Conservation (phyloP, 64 coral and sea anemone species). For the Trachythela sp. region DNA sequence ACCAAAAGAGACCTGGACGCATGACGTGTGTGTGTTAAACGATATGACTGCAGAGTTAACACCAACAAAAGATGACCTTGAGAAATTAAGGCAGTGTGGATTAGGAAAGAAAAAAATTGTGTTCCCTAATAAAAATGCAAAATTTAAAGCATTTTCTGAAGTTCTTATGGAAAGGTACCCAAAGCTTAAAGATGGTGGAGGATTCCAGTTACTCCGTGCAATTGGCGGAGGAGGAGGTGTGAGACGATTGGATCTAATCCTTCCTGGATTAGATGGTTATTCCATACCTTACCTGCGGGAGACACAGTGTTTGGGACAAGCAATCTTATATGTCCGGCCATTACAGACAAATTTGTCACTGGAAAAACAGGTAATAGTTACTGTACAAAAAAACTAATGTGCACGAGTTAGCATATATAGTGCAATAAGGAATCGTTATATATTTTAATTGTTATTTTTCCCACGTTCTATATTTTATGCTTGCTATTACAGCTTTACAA, state of each 20-base stretch:
- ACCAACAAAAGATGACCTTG: not conserved
- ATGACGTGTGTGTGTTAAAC: not conserved
- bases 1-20: not conserved
- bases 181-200: not conserved
- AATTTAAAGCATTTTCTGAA: not conserved
- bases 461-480: too few species aligned
- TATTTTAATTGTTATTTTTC: too few species aligned
- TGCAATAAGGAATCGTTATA: too few species aligned
- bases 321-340: not conserved
- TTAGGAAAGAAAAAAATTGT: not conserved
- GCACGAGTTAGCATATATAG: too few species aligned
- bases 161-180: not conserved
- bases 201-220: not conserved
- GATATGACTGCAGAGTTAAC: not conserved
- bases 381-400: too few species aligned
- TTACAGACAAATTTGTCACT: not conserved
- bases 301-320: not conserved
- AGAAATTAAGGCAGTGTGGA: not conserved
- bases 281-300: not conserved
- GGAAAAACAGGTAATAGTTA: not conserved
- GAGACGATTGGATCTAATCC: not conserved
- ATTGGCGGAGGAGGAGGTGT: not conserved
- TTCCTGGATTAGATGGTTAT: not conserved
- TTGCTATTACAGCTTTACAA: too few species aligned
- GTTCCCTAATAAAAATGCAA: not conserved